Base-by-base conservation (phyloP, 1,140 invertebrate genomes). In the Babylonia areolata region DNA sequence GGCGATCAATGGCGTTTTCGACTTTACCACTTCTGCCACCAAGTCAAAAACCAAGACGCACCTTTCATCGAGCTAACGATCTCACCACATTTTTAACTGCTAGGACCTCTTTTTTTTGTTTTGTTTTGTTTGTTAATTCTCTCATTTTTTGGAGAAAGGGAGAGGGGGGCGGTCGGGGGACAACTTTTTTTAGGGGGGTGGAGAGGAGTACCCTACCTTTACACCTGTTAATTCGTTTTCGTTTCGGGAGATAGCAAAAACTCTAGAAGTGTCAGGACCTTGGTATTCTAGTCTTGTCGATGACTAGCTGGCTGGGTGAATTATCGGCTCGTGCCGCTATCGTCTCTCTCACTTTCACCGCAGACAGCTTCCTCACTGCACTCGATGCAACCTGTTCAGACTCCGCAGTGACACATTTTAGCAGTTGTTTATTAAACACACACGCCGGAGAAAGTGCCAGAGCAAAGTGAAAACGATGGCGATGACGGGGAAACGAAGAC, bases 1-100 rank as follows among this genome's bases (percentile, higher is more conserved):
- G 75, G 75, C 75, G 75, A 77, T 77, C 75, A 77, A 39, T 77
- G 35, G 75, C 75, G 28, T 64, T 77, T 77, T 40, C 40, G 37
- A 77, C 75, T 77, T 77, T 39, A 31, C 35, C 75, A 40, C 39
- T 77, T 40, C 20, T 40, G 37, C 35, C 75, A 28, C 71, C 37
- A 77, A 37, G 3, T 39, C 33, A 77, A 77, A 77, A 77, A 20
- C 71, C 71, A 69, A 69, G 58, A 31, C 71, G 31, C 71, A 73
- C 71, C 33, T 73, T 73, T 33, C 33, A 28, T 40, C 35, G 75
- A 28, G 35, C 37, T 77, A 77, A 77, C 75, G 75, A 77, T 77
- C 37, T 77, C 75, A 37, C 75, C 75, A 77, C 35, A 37, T 39
- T 77, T 77, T 77, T 77, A 77, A 35, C 35, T 23, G 35, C 71